These are phyloP conservation scores for Ectobius pallidus DNA, from an alignment of 2,888 invertebrate genomes.

Conservation along the genomic window DNA sequence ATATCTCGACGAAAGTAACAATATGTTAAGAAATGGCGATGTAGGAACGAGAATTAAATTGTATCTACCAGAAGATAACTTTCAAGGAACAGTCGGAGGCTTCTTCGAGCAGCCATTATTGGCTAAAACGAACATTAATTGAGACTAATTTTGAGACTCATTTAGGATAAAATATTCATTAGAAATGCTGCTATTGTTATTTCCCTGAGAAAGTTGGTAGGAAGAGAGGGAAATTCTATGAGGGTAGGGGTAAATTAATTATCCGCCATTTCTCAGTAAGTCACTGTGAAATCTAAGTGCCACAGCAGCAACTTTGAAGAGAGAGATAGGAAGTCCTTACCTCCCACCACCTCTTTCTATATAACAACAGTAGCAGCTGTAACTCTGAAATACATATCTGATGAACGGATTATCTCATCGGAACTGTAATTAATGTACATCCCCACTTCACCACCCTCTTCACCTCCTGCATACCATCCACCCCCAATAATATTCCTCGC, in stretches of 20 bases:
- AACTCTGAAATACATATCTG: conserved; percentile 14
- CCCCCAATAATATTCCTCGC: background rate
- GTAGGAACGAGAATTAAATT: background rate
- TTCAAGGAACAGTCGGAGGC: background rate
- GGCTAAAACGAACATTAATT: conserved; percentile 25
- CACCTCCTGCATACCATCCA: background rate
- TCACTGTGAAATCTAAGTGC: conserved; percentile 21
- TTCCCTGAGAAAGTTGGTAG: background rate
- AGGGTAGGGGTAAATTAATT: conserved; percentile 21
- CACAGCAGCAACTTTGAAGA: conserved; percentile 11
- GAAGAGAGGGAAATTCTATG: background rate
- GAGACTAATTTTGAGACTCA: conserved; percentile 29
- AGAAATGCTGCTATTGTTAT: conserved; percentile 20
- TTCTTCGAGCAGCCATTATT: background rate
- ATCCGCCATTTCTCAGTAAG: conserved; percentile 25
- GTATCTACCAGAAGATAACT: conserved; percentile 5
- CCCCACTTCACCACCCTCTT: background rate
- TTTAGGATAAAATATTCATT: conserved; percentile 30
- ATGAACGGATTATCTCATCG: conserved; percentile 14
- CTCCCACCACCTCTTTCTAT: background rate
- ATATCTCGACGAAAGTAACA: background rate
- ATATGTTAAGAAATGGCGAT: conserved; percentile 6
- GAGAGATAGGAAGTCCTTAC: background rate
- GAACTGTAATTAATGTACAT: conserved; percentile 12
- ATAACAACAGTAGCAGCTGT: background rate